Evolutionary conservation across 2,113 vertebrate species (phyloP), one percentile per base, ranked within the genome.

Genomic region (Pseudopodoces humilis): DNA sequence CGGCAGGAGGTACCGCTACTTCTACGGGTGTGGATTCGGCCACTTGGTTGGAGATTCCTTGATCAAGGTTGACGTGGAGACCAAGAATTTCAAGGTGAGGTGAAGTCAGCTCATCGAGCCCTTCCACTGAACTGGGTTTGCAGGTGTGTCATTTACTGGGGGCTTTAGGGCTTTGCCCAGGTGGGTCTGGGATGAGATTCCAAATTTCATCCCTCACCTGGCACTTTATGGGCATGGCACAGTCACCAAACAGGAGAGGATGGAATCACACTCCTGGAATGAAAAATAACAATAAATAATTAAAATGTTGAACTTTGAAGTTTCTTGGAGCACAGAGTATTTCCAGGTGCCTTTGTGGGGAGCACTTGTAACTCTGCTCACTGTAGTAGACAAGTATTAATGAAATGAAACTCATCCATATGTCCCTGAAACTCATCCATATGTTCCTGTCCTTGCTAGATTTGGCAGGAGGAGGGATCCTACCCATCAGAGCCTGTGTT

Each of bases 401-500:
- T 65, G 68, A 64, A 23, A 19, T 21, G 33, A 37, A 72, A 41
- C 69, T 60, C 67, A 59, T 15, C 72, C 44, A 2, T 31, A 1
- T 21, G 44, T 21, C 3, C 52, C 43, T 50, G 49, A n/a, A 59
- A 60, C 71, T 64, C 52, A 85, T 17, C 35, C 52, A 11, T 21
- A 25, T 65, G 56, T 79, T 49, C 9, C 86, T 83, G 77, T 83
- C 33, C 69, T 84, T 80, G 60, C 31, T 92, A 99, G 98, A 97
- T 98, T 49, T 99, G 99, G 99, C 97, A 98, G 92, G 94, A 99
- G 94, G 94, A 98, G 56, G 98, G 98, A 43, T 98, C 97, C 92
- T 99, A 98, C 97, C 99, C 99, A 0, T 99, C 99, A 35, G 99
- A 99, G 88, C 99, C 99, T 0, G 80, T 99, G 95, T 99, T 99